phyloP scores from a whole-genome alignment of 1,140 invertebrate species.

The Sinella curviseta region DNA sequence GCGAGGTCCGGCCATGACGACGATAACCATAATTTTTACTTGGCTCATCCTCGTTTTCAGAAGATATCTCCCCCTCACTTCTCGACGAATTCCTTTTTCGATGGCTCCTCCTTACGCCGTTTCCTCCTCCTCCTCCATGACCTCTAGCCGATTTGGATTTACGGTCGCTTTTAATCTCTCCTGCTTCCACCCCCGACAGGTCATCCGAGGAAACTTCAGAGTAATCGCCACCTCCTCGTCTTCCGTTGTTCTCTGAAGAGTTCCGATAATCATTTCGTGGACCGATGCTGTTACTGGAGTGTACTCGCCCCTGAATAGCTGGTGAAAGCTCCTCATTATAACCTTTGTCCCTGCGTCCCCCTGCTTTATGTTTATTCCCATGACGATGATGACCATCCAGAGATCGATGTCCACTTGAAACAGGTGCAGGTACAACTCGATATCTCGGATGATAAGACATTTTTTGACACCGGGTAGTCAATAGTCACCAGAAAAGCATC shows the following conservation, averaged over 20 bases:
- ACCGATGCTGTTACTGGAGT: no score
- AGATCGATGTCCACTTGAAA: no score
- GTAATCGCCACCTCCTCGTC: slow-evolving; percentile 62
- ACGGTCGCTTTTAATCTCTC: slow-evolving; percentile 77
- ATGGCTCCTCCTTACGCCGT: slow-evolving; percentile 23
- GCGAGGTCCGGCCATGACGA: neutral
- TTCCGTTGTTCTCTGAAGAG: neutral
- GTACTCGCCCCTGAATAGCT: no score
- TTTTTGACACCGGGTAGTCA: no score
- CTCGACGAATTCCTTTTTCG: slow-evolving; percentile 25
- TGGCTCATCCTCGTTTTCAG: neutral
- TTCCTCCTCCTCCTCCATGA: slow-evolving; percentile 30
- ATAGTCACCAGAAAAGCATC: no score
- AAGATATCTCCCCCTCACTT: slow-evolving; percentile 33
- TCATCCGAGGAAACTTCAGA: slow-evolving; percentile 88
- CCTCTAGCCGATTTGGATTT: slow-evolving; percentile 52
- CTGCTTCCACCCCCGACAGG: slow-evolving; percentile 80
- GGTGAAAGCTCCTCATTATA: no score
- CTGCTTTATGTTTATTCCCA: no score
- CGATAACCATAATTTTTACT: neutral
- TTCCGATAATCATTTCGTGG: no score
- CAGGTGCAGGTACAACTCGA: no score
- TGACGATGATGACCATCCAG: no score
- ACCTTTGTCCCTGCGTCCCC: no score
- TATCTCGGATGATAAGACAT: no score